Base-by-base conservation (phyloP, 2,113 vertebrate species). In the Vulpes lagopus region DNA sequence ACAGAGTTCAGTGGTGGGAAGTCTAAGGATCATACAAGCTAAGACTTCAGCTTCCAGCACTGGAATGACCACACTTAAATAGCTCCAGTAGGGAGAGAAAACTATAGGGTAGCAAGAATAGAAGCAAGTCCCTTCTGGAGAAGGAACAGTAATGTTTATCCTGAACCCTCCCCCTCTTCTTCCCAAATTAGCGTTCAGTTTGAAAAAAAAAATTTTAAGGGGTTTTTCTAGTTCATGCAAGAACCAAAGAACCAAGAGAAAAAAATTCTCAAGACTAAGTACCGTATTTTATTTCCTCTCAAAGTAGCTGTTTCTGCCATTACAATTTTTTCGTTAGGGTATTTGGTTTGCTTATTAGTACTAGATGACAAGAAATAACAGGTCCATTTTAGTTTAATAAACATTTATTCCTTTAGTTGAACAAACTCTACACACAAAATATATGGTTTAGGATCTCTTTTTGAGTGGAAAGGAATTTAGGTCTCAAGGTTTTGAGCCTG, bases 351-450 rank as follows among this genome's bases (percentile, higher is more conserved):
- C 35, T 51, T 84, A 16, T 69, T 6, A 83, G 94, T 51, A 69
- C 25, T 87, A 62, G 25, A 81, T 76, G 57, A 95, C 71, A 97
- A 95, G 86, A 89, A 73, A 92, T 92, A 96, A 96, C 87, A 95
- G 35, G 12, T 51, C 62, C 78, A 87, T 69, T 98, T 80, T 89
- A 32, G 80, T 79, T 96, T 95, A 87, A 91, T 22, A 96, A 67
- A 96, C 82, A 93, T 97, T 98, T 98, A 98, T 97, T 97, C 92
- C 94, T 95, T 96, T 86, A 89, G 57, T 84, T 83, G 11, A 98
- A 97, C 74, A 78, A 94, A 71, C 11, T 94, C 93, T 89, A 97
- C 86, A 97, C 57, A 96, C 79, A 97, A 43, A 89, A 92, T 57
- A 73, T 74, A 83, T 64, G 65, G 55, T 73, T 84, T 91, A 67